Evolutionary conservation across 2,113 vertebrate genomes (phyloP).

Genomic region (Pan paniscus): DNA sequence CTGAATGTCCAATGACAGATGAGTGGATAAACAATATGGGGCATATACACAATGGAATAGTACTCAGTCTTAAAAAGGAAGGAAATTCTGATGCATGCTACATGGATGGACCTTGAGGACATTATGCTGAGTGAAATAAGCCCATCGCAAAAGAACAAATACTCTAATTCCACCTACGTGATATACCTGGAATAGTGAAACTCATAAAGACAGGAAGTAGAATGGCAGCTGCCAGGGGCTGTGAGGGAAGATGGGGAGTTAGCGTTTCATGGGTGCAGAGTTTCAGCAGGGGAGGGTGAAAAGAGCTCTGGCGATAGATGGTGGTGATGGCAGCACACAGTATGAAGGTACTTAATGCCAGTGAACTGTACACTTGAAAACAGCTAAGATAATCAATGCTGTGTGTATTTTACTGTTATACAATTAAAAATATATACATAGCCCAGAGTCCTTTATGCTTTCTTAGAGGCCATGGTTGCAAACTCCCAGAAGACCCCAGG

Average conservation of each 20-base stretch:
- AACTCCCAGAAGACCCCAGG: background rate
- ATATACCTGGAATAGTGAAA: background rate
- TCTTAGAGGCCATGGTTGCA: background rate
- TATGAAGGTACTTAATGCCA: background rate
- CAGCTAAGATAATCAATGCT: background rate
- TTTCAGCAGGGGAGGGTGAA: background rate
- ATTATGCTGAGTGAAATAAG: background rate
- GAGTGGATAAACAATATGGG: too few relatives aligned
- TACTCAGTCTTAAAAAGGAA: background rate
- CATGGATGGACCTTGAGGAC: background rate
- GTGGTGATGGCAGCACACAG: accelerated
- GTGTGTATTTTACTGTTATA: background rate
- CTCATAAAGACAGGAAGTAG: background rate
- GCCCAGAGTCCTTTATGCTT: background rate
- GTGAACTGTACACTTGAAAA: background rate
- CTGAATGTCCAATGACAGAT: background rate
- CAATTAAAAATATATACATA: background rate
- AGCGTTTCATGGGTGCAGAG: background rate
- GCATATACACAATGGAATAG: too few relatives aligned
- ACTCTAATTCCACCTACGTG: background rate
- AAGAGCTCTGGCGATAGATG: background rate
- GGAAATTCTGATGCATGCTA: background rate
- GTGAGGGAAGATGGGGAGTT: background rate
- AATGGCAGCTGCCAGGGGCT: background rate
- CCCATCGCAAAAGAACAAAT: background rate